phyloP scores from a whole-genome alignment of 2,797 vertebrate species.

The Xenops minutus region DNA sequence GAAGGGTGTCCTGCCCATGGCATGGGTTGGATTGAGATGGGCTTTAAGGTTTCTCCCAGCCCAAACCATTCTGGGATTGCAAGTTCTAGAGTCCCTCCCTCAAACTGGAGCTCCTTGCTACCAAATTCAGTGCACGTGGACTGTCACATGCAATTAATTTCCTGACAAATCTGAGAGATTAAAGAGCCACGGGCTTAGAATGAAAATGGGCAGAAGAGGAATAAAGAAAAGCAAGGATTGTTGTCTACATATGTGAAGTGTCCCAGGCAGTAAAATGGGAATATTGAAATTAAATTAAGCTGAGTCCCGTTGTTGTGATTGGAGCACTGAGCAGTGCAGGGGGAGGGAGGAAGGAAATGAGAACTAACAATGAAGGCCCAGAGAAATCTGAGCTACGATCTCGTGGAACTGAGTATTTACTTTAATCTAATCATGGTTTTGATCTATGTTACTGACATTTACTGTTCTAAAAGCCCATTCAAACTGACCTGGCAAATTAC shows the following conservation, averaged over 20 bases:
- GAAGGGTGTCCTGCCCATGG: not conserved
- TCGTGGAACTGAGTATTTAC: not conserved
- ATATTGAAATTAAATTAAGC: not conserved
- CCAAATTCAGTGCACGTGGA: rapidly evolving
- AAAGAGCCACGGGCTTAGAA: not conserved
- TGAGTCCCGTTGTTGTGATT: not conserved
- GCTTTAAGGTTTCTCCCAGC: not conserved
- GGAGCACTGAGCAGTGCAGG: not conserved
- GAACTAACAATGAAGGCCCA: not conserved
- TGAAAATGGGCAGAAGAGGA: not conserved
- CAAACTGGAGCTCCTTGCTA: not conserved
- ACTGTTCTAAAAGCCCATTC: not conserved
- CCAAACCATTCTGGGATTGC: not conserved
- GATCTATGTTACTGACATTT: not conserved
- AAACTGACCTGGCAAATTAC: not conserved
- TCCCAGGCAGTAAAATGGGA: not conserved
- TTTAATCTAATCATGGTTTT: not conserved
- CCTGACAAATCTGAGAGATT: not conserved
- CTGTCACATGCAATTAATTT: not conserved
- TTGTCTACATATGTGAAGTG: not conserved
- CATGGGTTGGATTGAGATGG: rapidly evolving
- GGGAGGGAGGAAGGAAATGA: not conserved
- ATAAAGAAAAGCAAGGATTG: not conserved
- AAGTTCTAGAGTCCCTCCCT: not conserved
- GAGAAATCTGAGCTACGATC: not conserved